phyloP scores from a whole-genome alignment of 1,140 invertebrate genomes.

The Microplitis mediator region DNA sequence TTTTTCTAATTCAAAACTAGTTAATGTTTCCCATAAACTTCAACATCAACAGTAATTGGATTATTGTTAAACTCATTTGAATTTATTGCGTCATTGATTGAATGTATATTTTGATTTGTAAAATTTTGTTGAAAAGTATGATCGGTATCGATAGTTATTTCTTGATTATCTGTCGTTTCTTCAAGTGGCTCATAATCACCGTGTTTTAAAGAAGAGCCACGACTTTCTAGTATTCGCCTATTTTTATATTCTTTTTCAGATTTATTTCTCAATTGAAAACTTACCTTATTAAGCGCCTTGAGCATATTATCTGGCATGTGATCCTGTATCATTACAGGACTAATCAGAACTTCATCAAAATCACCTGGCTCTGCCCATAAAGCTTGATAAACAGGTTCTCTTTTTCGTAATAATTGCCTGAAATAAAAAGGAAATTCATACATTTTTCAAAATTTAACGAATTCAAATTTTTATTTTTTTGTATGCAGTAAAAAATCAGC shows the following conservation, averaged over 20 bases:
- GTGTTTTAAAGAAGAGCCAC: slow-evolving; percentile 45
- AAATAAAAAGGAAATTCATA: slow-evolving; percentile 37
- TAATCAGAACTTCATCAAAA: slow-evolving; percentile 91
- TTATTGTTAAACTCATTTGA: slow-evolving; percentile 22
- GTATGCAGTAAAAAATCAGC: background rate
- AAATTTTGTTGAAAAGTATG: background rate
- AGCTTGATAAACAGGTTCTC: slow-evolving; percentile 86
- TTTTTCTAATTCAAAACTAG: too few relatives aligned
- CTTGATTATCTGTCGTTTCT: slow-evolving; percentile 39
- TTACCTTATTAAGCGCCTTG: slow-evolving; percentile 86
- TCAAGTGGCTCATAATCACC: slow-evolving; percentile 54
- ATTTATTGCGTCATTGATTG: background rate
- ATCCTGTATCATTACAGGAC: slow-evolving; percentile 90
- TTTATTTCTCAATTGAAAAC: slow-evolving; percentile 33
- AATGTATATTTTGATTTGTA: slow-evolving; percentile 20
- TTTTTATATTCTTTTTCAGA: slow-evolving; percentile 29
- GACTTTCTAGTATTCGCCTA: slow-evolving; percentile 37
- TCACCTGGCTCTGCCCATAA: slow-evolving; percentile 86
- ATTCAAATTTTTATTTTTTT: background rate
- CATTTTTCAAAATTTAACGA: background rate
- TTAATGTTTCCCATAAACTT: slow-evolving; percentile 39
- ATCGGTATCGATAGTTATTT: slow-evolving; percentile 13
- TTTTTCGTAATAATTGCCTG: slow-evolving; percentile 73
- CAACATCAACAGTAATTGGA: slow-evolving; percentile 44
- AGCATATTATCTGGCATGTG: slow-evolving; percentile 92